A percentile compares a stretch with the other conserved stretches of the same genome.
Conservation (phyloP, 2,797 vertebrate species). For the Neoniphon sammara region DNA sequence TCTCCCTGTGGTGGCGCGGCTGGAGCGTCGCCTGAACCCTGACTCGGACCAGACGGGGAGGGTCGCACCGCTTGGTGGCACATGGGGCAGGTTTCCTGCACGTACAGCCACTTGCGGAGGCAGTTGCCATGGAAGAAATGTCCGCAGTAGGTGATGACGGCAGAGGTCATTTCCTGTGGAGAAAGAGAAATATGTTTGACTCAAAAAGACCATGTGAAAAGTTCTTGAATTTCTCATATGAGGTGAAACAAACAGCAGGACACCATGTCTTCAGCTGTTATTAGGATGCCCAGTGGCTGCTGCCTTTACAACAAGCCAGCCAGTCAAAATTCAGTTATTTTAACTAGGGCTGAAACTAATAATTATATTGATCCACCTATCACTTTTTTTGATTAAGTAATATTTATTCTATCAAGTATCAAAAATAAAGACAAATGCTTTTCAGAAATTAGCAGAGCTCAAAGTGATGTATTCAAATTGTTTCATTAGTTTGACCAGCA, state of each 20-base stretch:
- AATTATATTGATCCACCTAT: no score
- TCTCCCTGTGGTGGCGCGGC: conserved; percentile 39
- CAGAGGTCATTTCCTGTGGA: conserved; percentile 85
- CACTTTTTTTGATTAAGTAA: no score
- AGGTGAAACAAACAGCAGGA: background rate
- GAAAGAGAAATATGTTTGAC: background rate
- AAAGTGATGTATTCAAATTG: no score
- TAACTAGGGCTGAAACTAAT: no score
- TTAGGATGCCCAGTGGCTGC: background rate
- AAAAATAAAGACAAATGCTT: no score
- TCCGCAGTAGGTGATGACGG: conserved; percentile 86
- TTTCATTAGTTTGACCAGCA: no score
- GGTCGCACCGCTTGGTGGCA: conserved; percentile 85
- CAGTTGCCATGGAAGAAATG: conserved; percentile 89
- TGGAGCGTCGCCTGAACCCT: conserved; percentile 36
- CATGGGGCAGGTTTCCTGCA: conserved; percentile 90
- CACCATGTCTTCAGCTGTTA: background rate
- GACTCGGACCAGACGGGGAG: background rate
- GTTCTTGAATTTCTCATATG: background rate
- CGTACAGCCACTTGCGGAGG: conserved; percentile 89
- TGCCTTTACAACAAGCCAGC: background rate
- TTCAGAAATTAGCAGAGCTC: no score
- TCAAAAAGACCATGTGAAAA: conserved; percentile 3
- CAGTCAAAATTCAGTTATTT: no score
- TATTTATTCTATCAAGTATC: no score